These are phyloP conservation scores for Paramisgurnus dabryanus DNA, from an alignment of 2,113 vertebrate species.

Conservation along the genomic window DNA sequence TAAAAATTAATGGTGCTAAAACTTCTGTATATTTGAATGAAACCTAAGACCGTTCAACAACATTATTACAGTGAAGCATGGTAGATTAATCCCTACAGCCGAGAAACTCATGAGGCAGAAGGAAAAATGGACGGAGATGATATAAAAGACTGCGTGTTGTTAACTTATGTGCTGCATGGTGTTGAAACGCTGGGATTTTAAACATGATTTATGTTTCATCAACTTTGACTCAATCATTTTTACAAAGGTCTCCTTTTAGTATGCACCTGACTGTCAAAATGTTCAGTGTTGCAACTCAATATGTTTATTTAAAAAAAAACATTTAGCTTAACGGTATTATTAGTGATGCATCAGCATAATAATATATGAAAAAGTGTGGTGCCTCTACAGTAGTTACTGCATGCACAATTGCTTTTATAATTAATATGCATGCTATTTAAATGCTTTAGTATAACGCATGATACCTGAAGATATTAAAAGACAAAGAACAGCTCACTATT, in stretches of 20 bases:
- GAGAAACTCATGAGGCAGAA: constrained; percentile 5
- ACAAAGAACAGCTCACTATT: neutral
- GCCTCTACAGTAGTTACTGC: neutral
- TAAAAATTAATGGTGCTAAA: neutral
- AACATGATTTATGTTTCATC: neutral
- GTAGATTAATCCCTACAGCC: neutral
- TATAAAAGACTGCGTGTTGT: neutral
- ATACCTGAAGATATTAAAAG: neutral
- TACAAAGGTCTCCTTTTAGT: too few relatives aligned
- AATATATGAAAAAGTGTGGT: too few relatives aligned
- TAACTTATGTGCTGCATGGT: neutral
- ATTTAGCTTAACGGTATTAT: too few relatives aligned
- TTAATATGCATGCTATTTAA: neutral
- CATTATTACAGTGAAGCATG: neutral
- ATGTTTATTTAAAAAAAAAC: too few relatives aligned
- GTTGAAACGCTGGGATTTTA: too few relatives aligned
- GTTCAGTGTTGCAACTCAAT: too few relatives aligned
- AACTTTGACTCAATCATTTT: neutral
- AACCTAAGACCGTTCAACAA: neutral
- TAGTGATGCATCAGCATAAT: too few relatives aligned
- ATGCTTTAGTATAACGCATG: neutral
- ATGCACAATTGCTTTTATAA: neutral
- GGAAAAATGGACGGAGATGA: neutral
- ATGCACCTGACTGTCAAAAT: too few relatives aligned
- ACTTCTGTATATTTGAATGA: neutral